These are phyloP conservation scores for Natrix natrix DNA, from an alignment of 2,797 vertebrate species.

Conservation along the genomic window DNA sequence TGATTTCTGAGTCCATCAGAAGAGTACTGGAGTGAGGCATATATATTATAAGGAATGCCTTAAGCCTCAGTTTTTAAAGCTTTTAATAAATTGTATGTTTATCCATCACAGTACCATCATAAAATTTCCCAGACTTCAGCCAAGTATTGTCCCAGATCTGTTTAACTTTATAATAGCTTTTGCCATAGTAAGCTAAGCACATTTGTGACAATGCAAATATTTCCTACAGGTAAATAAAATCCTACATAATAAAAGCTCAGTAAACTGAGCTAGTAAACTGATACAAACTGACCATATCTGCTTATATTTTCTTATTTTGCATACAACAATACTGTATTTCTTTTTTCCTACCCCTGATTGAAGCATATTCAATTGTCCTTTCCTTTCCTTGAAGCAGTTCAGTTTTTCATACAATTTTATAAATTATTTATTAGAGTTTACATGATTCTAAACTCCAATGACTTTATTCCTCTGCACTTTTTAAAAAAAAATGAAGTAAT, in stretches of 20 bases:
- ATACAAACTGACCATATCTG: background rate
- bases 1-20: no score
- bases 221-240: background rate
- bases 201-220: background rate
- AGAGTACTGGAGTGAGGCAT: background rate
- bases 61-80: background rate
- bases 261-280: background rate
- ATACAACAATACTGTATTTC: background rate
- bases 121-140: background rate
- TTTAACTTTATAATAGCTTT: background rate
- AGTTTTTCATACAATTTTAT: background rate
- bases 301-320: background rate
- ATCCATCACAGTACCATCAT: background rate
- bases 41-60: no score
- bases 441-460: background rate
- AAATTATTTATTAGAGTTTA: background rate
- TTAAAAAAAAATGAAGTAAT: background rate
- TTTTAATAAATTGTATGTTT: background rate
- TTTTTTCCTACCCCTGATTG: background rate
- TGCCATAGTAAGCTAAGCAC: background rate
- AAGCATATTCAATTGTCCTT: background rate
- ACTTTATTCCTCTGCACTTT: background rate
- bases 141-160: background rate
- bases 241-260: background rate
- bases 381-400: background rate